Evolutionary conservation across 2,113 vertebrate species (phyloP).

Genomic region (Podilymbus podiceps): DNA sequence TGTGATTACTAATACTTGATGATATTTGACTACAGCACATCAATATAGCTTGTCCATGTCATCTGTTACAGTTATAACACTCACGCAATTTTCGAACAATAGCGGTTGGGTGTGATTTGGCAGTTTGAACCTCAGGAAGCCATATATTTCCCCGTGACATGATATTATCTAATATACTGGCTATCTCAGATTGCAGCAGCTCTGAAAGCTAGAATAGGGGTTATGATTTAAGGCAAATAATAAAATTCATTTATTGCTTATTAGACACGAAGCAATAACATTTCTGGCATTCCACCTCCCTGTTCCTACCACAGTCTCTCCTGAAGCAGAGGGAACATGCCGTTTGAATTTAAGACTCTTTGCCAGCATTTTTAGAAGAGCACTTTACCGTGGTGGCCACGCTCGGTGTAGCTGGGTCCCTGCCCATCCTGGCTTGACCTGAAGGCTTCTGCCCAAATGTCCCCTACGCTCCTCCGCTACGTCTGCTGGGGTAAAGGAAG

Average conservation of each 20-base stretch:
- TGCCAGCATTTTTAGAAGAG: not conserved
- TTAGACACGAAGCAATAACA: not conserved
- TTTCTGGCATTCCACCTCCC: not conserved
- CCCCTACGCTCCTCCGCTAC: not conserved
- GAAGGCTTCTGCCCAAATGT: not conserved
- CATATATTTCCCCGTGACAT: not conserved
- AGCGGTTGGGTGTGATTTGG: not conserved
- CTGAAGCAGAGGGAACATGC: not conserved
- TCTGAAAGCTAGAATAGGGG: not conserved
- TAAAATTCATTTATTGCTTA: constrained; percentile 33
- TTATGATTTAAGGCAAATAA: constrained; percentile 10
- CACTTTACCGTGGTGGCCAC: accelerated
- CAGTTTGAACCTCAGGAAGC: constrained; percentile 8
- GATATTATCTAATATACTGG: constrained; percentile 3
- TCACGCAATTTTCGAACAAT: not conserved
- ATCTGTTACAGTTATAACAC: constrained; percentile 15
- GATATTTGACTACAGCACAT: not conserved
- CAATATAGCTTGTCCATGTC: not conserved
- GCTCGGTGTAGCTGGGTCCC: not conserved
- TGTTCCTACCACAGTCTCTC: not conserved
- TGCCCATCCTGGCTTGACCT: accelerated
- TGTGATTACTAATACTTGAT: not conserved
- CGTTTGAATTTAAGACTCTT: not conserved
- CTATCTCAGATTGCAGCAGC: constrained; percentile 4
- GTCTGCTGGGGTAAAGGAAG: not conserved